Evolutionary conservation across 2,113 vertebrate genomes (phyloP).

Genomic region (Anseranas semipalmata): DNA sequence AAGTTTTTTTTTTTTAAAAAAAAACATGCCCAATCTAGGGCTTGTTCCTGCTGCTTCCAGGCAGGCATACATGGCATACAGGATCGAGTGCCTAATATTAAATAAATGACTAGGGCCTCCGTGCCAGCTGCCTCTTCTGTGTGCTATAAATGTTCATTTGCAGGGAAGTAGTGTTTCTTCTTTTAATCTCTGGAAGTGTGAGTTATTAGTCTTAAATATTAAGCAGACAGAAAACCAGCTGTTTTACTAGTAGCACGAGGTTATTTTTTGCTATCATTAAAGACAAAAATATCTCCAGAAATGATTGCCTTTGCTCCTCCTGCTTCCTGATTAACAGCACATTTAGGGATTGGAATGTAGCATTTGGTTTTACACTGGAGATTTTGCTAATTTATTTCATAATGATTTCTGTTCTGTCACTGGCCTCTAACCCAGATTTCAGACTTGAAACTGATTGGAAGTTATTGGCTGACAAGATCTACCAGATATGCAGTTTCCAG

Average conservation of each 20-base stretch:
- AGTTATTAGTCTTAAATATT: constrained; percentile 27
- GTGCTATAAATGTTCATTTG: background rate
- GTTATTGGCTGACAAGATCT: background rate
- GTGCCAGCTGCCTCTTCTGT: background rate
- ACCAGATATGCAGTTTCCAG: background rate
- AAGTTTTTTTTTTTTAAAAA: background rate
- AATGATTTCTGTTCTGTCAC: background rate
- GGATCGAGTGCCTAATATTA: background rate
- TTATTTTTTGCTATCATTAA: constrained; percentile 42
- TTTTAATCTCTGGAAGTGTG: background rate
- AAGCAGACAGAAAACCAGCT: background rate
- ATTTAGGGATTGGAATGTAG: constrained; percentile 4
- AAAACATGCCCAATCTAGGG: background rate
- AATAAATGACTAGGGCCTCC: background rate
- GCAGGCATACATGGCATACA: background rate
- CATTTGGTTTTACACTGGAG: constrained; percentile 19
- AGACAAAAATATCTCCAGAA: constrained; percentile 47
- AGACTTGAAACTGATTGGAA: background rate
- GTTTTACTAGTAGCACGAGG: constrained; percentile 18
- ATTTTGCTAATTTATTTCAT: constrained; percentile 15
- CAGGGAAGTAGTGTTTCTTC: background rate
- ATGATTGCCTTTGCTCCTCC: constrained; percentile 2
- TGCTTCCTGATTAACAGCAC: constrained; percentile 44
- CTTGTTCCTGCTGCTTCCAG: background rate
- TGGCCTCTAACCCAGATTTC: background rate